Evolutionary conservation across 2,888 invertebrate species (phyloP).

Genomic region (Nomada ferruginata): DNA sequence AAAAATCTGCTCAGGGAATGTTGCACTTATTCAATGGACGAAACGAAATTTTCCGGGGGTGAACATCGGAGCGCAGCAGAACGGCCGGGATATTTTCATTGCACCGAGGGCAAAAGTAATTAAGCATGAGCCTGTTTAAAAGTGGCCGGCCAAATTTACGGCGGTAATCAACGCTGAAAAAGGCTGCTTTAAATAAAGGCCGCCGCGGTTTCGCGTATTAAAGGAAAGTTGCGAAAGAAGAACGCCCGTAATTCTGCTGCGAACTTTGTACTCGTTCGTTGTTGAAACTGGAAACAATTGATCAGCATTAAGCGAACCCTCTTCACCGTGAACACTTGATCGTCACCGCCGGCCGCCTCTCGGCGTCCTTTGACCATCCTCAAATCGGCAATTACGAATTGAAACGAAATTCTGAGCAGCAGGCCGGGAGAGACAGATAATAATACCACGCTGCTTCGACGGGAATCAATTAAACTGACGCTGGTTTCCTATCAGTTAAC

Average conservation of each 20-base stretch:
- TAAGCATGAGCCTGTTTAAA: conserved; percentile 13
- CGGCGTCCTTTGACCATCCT: too few relatives aligned
- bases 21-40: neutral
- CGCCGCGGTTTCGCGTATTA: conserved; percentile 9
- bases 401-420: neutral
- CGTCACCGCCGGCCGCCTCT: too few relatives aligned
- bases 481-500: conserved; percentile 42
- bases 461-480: conserved; percentile 25
- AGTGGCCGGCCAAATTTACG: conserved; percentile 33
- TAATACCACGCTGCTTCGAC: neutral
- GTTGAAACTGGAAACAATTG: neutral
- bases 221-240: conserved; percentile 13
- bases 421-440: neutral
- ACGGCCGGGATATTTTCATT: conserved; percentile 11
- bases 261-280: neutral
- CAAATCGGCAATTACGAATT: neutral
- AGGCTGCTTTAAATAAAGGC: conserved; percentile 10
- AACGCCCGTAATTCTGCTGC: conserved; percentile 5
- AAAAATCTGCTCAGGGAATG: neutral
- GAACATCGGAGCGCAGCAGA: neutral
- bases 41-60: neutral
- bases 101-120: neutral
- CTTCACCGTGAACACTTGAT: neutral
- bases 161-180: conserved; percentile 24
- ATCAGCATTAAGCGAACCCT: neutral